phyloP scores from a whole-genome alignment of 2,888 invertebrate genomes.

The Branchipolynoe longqiensis region DNA sequence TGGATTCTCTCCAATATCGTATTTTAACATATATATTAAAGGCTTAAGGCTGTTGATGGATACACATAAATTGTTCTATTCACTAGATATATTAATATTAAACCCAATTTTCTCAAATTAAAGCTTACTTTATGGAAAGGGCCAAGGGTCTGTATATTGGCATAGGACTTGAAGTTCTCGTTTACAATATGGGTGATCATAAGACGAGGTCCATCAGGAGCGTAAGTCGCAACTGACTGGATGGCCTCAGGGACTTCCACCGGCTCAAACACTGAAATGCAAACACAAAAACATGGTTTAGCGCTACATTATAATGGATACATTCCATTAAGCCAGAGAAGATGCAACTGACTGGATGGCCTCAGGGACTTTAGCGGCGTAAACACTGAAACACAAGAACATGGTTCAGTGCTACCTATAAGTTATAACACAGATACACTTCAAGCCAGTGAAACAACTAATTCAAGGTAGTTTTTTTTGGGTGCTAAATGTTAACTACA shows the following conservation, averaged over 20 bases:
- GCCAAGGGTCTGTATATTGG: slow-evolving; percentile 90
- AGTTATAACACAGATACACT: no score
- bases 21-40: no score
- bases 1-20: no score
- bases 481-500: no score
- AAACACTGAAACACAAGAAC: slow-evolving; percentile 72
- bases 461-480: no score
- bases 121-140: slow-evolving; percentile 94
- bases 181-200: slow-evolving; percentile 95
- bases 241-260: slow-evolving; percentile 79
- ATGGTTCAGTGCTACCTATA: background rate
- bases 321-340: slow-evolving; percentile 69
- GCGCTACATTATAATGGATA: background rate
- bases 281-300: background rate
- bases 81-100: no score
- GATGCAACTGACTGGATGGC: slow-evolving; percentile 82
- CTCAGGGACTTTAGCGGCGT: slow-evolving; percentile 79
- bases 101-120: no score
- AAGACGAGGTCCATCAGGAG: slow-evolving; percentile 90
- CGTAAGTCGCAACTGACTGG: slow-evolving; percentile 84
- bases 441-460: no score
- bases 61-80: no score
- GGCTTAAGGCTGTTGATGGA: no score
- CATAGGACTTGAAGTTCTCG: slow-evolving; percentile 98
- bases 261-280: slow-evolving; percentile 75